phyloP scores from a whole-genome alignment of 2,113 vertebrate genomes.

The Telmatochromis sp. region DNA sequence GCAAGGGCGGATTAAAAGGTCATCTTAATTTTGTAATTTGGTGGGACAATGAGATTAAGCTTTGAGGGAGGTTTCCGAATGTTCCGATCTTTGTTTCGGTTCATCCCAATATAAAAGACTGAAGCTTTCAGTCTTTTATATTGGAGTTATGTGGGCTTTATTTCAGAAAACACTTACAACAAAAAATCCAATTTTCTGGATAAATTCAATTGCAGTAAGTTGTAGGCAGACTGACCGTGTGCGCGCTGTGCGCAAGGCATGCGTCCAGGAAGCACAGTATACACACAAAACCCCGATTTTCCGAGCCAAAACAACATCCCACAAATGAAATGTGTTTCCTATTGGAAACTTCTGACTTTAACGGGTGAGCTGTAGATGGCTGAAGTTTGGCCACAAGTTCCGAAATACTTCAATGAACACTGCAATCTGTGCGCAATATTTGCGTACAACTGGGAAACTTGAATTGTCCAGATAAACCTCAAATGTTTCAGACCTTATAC shows the following conservation, averaged over 20 bases:
- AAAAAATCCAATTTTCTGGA: neutral
- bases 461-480: neutral
- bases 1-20: slow-evolving; percentile 7
- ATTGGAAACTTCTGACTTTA: neutral
- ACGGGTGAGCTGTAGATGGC: neutral
- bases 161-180: neutral
- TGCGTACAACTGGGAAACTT: neutral
- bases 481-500: neutral
- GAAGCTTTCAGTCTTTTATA: neutral
- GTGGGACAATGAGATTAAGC: neutral
- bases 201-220: neutral
- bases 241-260: slow-evolving; percentile 27
- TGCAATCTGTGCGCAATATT: neutral
- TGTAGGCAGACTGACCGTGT: neutral
- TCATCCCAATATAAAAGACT: neutral
- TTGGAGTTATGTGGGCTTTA: neutral
- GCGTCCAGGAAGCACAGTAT: neutral
- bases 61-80: neutral
- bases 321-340: neutral
- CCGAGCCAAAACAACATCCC: neutral
- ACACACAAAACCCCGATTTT: neutral
- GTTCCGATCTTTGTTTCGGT: neutral
- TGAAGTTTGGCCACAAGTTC: neutral
- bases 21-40: slow-evolving; percentile 12
- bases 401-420: neutral